A percentile compares a stretch with the other conserved stretches of the same genome.
phyloP scores from a whole-genome alignment of 2,888 invertebrate genomes.

The Alsophila aescularia region DNA sequence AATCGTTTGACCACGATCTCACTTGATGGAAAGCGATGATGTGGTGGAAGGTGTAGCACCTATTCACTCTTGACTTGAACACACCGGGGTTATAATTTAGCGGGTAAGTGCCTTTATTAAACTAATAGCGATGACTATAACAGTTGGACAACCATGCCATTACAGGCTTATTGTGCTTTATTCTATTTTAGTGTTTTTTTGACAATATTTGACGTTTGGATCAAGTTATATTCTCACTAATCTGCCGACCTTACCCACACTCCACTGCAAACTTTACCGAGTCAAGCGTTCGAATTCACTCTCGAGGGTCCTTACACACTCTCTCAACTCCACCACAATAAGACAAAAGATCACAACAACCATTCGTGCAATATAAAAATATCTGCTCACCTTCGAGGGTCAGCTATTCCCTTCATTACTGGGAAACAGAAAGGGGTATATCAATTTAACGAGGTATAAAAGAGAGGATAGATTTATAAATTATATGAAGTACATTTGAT shows the following conservation, averaged over 20 bases:
- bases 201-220: too few species aligned
- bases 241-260: constrained; percentile 27
- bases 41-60: too few species aligned
- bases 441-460: constrained; percentile 30
- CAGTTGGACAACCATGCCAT: too few species aligned
- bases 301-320: constrained; percentile 61
- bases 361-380: constrained; percentile 63
- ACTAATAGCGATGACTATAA: too few species aligned
- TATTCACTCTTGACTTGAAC: too few species aligned
- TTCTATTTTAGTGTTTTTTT: too few species aligned
- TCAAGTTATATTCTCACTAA: not conserved
- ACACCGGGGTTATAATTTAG: too few species aligned
- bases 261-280: constrained; percentile 41
- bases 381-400: constrained; percentile 69
- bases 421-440: constrained; percentile 47
- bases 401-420: constrained; percentile 76
- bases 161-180: too few species aligned
- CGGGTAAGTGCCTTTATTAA: too few species aligned
- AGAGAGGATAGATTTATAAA: constrained; percentile 57
- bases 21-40: too few species aligned
- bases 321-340: constrained; percentile 56
- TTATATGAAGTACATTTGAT: constrained; percentile 71
- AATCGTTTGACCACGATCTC: too few species aligned
- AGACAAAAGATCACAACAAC: constrained; percentile 78
- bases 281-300: constrained; percentile 52